Percentiles rank a stretch among this genome's conserved stretches.
Conservation (phyloP, 2,797 vertebrate genomes). For the Pygocentrus nattereri region DNA sequence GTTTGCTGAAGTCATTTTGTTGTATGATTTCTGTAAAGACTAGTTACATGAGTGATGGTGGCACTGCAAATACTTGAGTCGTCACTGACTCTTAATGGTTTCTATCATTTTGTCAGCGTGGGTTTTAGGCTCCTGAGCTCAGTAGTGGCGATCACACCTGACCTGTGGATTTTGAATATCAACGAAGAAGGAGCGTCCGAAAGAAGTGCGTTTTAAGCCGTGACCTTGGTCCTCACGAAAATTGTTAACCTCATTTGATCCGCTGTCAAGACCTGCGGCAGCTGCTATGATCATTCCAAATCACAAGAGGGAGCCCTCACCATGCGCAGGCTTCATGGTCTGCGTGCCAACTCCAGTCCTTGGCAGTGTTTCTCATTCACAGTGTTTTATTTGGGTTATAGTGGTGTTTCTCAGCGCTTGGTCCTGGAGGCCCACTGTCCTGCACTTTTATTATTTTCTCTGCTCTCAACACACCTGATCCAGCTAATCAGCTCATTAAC, state of each 20-base stretch:
- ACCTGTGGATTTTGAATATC: not conserved
- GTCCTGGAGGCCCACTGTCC: no score
- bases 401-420: no score
- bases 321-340: not conserved
- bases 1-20: constrained; percentile 10
- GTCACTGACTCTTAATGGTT: no score
- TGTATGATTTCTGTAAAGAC: constrained; percentile 17
- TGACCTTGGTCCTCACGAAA: not conserved
- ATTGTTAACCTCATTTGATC: not conserved
- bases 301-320: constrained; percentile 68
- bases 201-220: not conserved
- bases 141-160: not conserved
- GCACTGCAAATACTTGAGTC: not conserved
- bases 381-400: no score
- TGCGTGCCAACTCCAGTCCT: not conserved
- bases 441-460: no score
- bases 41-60: not conserved
- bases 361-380: no score
- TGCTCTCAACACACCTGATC: no score
- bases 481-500: no score
- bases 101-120: no score
- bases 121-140: not conserved
- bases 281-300: constrained; percentile 39
- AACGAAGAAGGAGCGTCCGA: not conserved
- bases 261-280: not conserved